phyloP scores from a whole-genome alignment of 2,797 vertebrate genomes.

The Florisuga fusca region DNA sequence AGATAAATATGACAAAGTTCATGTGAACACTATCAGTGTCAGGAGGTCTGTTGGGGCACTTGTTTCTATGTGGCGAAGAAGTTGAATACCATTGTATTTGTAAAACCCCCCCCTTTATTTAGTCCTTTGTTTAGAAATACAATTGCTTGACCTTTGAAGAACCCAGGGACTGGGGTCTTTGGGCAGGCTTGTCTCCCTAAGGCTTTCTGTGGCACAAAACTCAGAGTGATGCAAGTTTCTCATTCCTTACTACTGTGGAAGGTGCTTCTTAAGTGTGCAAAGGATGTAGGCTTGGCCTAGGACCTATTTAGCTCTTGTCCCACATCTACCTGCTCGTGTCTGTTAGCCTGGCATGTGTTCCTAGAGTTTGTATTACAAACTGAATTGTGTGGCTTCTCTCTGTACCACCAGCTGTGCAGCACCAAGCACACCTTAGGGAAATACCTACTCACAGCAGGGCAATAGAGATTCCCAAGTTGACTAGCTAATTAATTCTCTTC shows the following conservation, averaged over 20 bases:
- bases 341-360: background rate
- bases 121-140: background rate
- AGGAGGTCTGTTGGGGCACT: background rate
- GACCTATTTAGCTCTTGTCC: background rate
- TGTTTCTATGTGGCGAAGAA: background rate
- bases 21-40: background rate
- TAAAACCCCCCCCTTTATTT: background rate
- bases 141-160: background rate
- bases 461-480: background rate
- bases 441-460: background rate
- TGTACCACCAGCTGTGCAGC: background rate
- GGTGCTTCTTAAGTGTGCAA: background rate
- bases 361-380: background rate
- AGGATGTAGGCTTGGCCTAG: background rate
- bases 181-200: background rate
- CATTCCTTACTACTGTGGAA: background rate
- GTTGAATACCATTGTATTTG: background rate
- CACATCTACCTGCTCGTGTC: background rate
- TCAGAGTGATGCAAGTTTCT: background rate
- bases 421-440: background rate
- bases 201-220: background rate
- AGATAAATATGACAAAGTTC: background rate
- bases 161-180: background rate
- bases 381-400: background rate
- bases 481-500: background rate